Conservation (phyloP, 2,797 vertebrate species). For the Numenius phaeopus region DNA sequence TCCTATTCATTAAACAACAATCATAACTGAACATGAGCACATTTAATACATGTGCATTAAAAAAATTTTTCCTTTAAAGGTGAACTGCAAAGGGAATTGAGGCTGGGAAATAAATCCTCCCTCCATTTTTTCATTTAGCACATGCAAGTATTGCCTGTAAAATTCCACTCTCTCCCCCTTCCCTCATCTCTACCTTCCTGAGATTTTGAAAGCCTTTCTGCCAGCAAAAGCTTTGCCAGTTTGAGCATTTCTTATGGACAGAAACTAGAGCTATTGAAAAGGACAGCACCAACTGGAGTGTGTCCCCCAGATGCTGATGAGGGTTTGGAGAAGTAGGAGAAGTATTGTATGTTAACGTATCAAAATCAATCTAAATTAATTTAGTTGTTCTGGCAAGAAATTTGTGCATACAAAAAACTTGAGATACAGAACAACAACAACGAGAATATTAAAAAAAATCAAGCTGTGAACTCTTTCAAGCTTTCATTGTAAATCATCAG, state of each 20-base stretch:
- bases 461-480: slow-evolving; percentile 9
- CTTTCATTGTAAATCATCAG: neutral
- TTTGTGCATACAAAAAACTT: neutral
- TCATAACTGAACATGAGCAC: neutral
- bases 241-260: neutral
- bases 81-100: neutral
- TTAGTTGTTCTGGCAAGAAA: neutral
- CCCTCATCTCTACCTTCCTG: neutral
- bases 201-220: neutral
- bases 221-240: neutral
- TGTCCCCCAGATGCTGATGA: neutral
- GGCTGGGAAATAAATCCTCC: neutral
- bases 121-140: neutral
- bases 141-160: neutral
- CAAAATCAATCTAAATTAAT: neutral
- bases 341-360: neutral
- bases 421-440: neutral
- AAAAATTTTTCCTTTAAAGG: neutral
- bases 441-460: neutral
- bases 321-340: neutral
- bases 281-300: neutral
- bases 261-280: neutral
- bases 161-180: neutral
- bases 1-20: slow-evolving; percentile 34
- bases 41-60: neutral